Evolutionary conservation across 2,797 vertebrate species (phyloP).

Genomic region (Gila robusta): DNA sequence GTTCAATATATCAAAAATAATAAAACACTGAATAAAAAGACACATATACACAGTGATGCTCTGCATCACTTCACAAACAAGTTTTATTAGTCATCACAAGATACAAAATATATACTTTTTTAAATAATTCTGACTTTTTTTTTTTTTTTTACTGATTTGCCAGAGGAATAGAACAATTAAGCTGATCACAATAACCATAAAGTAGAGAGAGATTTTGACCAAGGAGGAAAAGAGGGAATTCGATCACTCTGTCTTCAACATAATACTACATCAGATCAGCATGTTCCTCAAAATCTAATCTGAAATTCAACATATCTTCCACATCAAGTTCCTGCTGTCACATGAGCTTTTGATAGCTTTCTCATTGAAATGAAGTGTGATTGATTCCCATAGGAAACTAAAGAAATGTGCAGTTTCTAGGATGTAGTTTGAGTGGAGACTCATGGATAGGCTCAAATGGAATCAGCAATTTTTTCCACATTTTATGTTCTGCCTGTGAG

Average conservation of each 20-base stretch:
- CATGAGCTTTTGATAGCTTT: not conserved
- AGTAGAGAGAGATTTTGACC: constrained; percentile 9
- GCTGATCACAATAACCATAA: constrained; percentile 48
- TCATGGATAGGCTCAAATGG: not conserved
- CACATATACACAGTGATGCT: constrained; percentile 57
- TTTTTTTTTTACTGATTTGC: constrained; percentile 72
- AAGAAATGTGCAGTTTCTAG: not conserved
- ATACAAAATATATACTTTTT: constrained; percentile 77
- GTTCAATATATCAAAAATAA: too few species aligned
- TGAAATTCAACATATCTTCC: not conserved
- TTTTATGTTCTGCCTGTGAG: not conserved
- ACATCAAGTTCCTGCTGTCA: not conserved
- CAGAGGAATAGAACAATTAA: constrained; percentile 73
- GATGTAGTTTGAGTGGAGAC: not conserved
- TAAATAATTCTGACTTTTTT: constrained; percentile 58
- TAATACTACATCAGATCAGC: too few species aligned
- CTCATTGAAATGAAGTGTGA: not conserved
- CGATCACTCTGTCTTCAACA: not conserved
- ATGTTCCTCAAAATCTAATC: not conserved
- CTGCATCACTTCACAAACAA: constrained; percentile 80
- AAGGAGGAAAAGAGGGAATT: constrained; percentile 20
- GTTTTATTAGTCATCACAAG: constrained; percentile 74
- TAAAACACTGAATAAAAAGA: constrained; percentile 1
- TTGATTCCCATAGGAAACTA: not conserved
- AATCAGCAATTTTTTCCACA: not conserved